phyloP scores from a whole-genome alignment of 37 sponge, comb jelly and placozoan species.

The Cladorhizidae sp. region DNA sequence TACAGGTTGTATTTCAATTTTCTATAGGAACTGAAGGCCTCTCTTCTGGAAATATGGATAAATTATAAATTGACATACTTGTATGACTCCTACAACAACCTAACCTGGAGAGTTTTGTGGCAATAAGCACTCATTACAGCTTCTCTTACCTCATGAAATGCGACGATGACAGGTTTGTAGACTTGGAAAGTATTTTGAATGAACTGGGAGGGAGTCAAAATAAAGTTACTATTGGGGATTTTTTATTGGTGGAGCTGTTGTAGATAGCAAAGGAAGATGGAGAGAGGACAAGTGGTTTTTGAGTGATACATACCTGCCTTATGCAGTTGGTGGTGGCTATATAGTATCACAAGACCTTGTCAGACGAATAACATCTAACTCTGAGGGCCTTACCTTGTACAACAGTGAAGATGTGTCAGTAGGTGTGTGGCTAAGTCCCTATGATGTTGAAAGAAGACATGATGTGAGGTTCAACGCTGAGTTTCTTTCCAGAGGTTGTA shows the following conservation, averaged over 20 bases:
- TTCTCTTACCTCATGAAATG: constrained; percentile 83
- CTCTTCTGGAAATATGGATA: background rate
- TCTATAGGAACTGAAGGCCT: constrained; percentile 60
- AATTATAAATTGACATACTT: constrained; percentile 32
- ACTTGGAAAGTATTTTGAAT: constrained; percentile 29
- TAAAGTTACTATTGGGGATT: constrained; percentile 86
- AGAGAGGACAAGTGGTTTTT: constrained; percentile 77
- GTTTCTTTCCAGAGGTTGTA: too few relatives aligned
- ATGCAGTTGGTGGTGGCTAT: constrained; percentile 92
- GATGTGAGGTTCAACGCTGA: constrained; percentile 87
- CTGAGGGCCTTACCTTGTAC: constrained; percentile 55
- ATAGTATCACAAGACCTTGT: constrained; percentile 71
- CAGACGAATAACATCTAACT: constrained; percentile 35
- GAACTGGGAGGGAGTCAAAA: constrained; percentile 28
- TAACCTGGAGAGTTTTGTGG: constrained; percentile 66
- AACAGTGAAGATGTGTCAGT: constrained; percentile 87
- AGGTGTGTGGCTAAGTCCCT: constrained; percentile 83
- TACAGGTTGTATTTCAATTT: constrained; percentile 51
- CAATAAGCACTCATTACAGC: constrained; percentile 26
- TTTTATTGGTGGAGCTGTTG: constrained; percentile 70
- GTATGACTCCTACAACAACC: constrained; percentile 61
- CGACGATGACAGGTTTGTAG: constrained; percentile 86
- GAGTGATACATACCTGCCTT: constrained; percentile 84
- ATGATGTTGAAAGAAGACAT: constrained; percentile 66
- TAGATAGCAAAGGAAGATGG: constrained; percentile 75